Evolutionary conservation across 1,140 invertebrate genomes (phyloP), one percentile per base, ranked within the genome.

Genomic region (Lepidurus apus): DNA sequence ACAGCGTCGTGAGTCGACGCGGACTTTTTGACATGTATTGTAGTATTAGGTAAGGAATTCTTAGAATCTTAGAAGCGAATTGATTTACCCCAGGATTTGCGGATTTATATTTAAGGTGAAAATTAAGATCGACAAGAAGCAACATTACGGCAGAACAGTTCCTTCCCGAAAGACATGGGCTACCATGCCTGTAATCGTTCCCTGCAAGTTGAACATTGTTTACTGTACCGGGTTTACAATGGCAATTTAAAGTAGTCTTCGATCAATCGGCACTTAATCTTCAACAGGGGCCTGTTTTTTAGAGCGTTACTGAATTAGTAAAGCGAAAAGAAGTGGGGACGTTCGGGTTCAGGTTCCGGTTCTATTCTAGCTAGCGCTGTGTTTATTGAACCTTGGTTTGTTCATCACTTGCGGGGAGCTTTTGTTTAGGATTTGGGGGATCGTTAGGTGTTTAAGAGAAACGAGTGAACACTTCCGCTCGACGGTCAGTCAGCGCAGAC

Each of bases 361-460:
- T 21, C 53, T 21, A 7, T 21, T 13, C 6, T 65, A 17, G 17
- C 8, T n/a, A 65, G 53, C 21, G n/a, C 53, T 17, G 21, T 65
- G 53, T 65, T 65, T 65, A 65, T 65, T 65, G n/a, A 65, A 65
- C 53, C 53, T 65, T 21, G 21, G 13, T 21, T 65, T 65, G 53
- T 17, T 65, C 53, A 13, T 65, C 53, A 65, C 13, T 65, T 65
- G 53, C 17, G 53, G 13, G 53, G 13, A 17, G 53, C 6, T 65
- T 65, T 65, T 65, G 53, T 65, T 65, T 65, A 65, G 53, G 21
- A 65, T 65, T 65, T 17, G 9, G 8, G 21, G 9, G 53, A 65
- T 65, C 53, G 53, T 17, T 65, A 65, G 53, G 21, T 65, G 53
- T 65, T 65, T 65, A 65, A 65, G 53, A 65, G 53, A 65, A 21